Percentiles rank a stretch among this genome's conserved stretches.
These are phyloP conservation scores for Agrotis puta DNA, from an alignment of 2,888 invertebrate genomes.

Conservation along the genomic window DNA sequence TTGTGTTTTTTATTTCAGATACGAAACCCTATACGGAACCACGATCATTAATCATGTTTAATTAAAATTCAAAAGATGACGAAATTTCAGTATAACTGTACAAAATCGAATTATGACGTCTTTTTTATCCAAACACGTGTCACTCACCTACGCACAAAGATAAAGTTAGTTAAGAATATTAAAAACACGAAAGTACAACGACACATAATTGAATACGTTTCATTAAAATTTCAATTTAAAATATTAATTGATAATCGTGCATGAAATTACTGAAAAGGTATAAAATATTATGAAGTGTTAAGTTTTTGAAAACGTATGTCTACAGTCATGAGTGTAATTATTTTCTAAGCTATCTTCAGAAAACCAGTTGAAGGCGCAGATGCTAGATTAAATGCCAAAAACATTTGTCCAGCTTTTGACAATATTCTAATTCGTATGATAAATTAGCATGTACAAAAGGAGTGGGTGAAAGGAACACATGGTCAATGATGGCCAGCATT, in stretches of 20 bases:
- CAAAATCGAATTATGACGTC: conserved; percentile 19
- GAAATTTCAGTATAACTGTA: conserved; percentile 4
- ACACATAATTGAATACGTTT: conserved; percentile 31
- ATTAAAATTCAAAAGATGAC: not conserved
- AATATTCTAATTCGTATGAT: too few species aligned
- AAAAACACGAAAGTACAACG: conserved; percentile 40
- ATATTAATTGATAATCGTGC: conserved; percentile 29
- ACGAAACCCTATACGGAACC: conserved; percentile 3
- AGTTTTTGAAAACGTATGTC: not conserved
- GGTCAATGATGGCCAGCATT: too few species aligned
- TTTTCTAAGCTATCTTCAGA: too few species aligned
- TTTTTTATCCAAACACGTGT: conserved; percentile 32
- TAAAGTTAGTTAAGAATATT: conserved; percentile 50
- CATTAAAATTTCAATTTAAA: conserved; percentile 58
- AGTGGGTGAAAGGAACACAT: too few species aligned
- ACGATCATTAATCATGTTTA: not conserved
- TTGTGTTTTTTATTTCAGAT: not conserved
- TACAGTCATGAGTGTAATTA: too few species aligned
- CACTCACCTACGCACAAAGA: conserved; percentile 62
- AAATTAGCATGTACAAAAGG: too few species aligned
- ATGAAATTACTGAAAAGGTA: conserved; percentile 26
- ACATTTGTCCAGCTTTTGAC: too few species aligned
- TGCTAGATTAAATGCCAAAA: not conserved
- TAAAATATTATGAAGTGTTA: conserved; percentile 13
- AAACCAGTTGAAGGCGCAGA: not conserved